These are phyloP conservation scores for Gymnarchus niloticus DNA, from an alignment of 2,113 vertebrate genomes.

Conservation along the genomic window DNA sequence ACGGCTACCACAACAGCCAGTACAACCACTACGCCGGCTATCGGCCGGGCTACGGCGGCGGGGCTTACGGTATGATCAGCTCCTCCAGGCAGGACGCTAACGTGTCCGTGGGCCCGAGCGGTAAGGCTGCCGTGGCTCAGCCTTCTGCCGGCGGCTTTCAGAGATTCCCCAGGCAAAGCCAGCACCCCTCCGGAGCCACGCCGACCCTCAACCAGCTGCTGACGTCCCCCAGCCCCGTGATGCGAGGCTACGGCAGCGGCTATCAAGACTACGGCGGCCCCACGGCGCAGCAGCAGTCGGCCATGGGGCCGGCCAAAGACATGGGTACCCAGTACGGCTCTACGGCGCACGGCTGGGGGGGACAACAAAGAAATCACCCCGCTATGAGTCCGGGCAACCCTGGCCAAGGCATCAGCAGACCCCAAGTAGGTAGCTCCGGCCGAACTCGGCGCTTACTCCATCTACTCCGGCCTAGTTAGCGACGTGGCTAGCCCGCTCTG, in stretches of 20 bases:
- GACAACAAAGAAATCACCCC: constrained; percentile 79
- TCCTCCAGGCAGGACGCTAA: constrained; percentile 68
- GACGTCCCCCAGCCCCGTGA: constrained; percentile 90
- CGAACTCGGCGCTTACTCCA: background rate
- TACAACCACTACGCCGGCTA: constrained; percentile 76
- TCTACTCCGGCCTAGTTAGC: background rate
- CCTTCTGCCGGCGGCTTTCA: constrained; percentile 73
- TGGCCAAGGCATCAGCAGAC: constrained; percentile 75
- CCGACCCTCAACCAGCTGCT: constrained; percentile 93
- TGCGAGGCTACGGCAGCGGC: constrained; percentile 78
- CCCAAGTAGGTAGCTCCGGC: constrained; percentile 68
- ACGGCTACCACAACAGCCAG: constrained; percentile 81
- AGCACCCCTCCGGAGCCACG: constrained; percentile 85
- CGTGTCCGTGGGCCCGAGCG: constrained; percentile 74
- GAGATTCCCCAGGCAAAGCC: constrained; percentile 79
- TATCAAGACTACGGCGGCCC: constrained; percentile 81
- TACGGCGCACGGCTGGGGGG: constrained; percentile 78
- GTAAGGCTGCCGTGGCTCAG: constrained; percentile 63
- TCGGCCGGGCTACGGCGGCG: constrained; percentile 69
- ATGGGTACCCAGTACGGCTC: constrained; percentile 77
- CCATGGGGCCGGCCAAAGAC: constrained; percentile 78
- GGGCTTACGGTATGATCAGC: constrained; percentile 76
- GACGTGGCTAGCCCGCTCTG: background rate
- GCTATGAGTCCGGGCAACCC: constrained; percentile 77
- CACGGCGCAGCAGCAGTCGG: constrained; percentile 55